These are phyloP conservation scores for Rutpela maculata DNA, from an alignment of 2,888 invertebrate genomes.

Conservation along the genomic window DNA sequence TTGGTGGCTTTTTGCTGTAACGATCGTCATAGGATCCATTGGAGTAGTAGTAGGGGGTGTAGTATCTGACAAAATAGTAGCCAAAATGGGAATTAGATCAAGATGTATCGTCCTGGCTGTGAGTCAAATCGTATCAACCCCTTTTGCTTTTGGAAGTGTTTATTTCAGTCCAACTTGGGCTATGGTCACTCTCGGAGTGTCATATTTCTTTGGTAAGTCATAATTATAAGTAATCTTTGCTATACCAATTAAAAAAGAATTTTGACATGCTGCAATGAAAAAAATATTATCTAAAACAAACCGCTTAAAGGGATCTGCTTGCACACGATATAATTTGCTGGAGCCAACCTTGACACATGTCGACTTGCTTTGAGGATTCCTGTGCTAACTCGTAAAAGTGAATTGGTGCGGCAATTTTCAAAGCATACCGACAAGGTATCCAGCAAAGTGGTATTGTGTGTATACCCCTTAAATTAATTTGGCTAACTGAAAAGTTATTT, in stretches of 20 bases:
- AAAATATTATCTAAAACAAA: too few relatives aligned
- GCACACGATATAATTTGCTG: too few relatives aligned
- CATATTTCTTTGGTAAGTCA: conserved; percentile 89
- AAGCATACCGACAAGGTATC: too few relatives aligned
- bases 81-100: conserved; percentile 89
- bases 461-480: neutral
- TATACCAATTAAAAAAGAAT: too few relatives aligned
- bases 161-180: conserved; percentile 89
- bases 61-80: conserved; percentile 90
- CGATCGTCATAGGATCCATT: conserved; percentile 84
- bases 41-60: conserved; percentile 86
- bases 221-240: neutral
- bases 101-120: conserved; percentile 87
- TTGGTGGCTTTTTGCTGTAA: conserved; percentile 93
- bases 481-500: neutral
- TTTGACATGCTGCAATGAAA: too few relatives aligned
- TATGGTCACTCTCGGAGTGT: conserved; percentile 90
- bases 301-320: too few relatives aligned
- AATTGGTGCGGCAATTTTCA: too few relatives aligned
- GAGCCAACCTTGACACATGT: too few relatives aligned
- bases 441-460: too few relatives aligned
- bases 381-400: too few relatives aligned
- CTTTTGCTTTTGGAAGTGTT: conserved; percentile 91
- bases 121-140: conserved; percentile 89
- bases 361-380: too few relatives aligned